A percentile compares a stretch with the other conserved stretches of the same genome.
phyloP scores from a whole-genome alignment of 2,888 invertebrate species.

The Drosophila hamatofila region DNA sequence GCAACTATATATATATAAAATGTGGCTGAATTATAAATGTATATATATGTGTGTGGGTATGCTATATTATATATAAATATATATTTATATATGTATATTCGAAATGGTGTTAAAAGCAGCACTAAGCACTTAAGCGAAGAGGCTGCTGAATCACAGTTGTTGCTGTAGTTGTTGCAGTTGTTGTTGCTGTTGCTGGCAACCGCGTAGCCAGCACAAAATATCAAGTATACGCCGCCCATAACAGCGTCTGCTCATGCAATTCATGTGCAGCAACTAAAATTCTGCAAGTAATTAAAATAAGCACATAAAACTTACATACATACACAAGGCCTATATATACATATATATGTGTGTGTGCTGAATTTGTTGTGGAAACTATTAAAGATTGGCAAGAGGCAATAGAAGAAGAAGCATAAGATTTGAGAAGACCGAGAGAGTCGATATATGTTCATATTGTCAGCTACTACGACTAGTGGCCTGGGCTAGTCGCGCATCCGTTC shows the following conservation, averaged over 20 bases:
- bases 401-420: background rate
- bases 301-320: slow-evolving; percentile 48
- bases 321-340: background rate
- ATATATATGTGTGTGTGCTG: slow-evolving; percentile 25
- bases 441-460: slow-evolving; percentile 17
- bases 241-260: slow-evolving; percentile 52
- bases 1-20: slow-evolving; percentile 12
- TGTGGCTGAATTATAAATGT: slow-evolving; percentile 18
- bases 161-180: slow-evolving; percentile 24
- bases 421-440: background rate
- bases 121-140: slow-evolving; percentile 21
- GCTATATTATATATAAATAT: background rate
- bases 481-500: slow-evolving; percentile 58
- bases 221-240: slow-evolving; percentile 57
- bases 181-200: slow-evolving; percentile 37
- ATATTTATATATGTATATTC: slow-evolving; percentile 23
- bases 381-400: slow-evolving; percentile 49
- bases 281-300: slow-evolving; percentile 75
- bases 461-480: slow-evolving; percentile 56
- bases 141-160: slow-evolving; percentile 44
- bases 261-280: slow-evolving; percentile 56
- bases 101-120: slow-evolving; percentile 51
- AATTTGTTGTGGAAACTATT: slow-evolving; percentile 55
- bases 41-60: background rate
- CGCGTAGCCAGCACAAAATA: slow-evolving; percentile 51